Evolutionary conservation across 1,140 invertebrate genomes (phyloP).

Genomic region (Plutomurus gul): DNA sequence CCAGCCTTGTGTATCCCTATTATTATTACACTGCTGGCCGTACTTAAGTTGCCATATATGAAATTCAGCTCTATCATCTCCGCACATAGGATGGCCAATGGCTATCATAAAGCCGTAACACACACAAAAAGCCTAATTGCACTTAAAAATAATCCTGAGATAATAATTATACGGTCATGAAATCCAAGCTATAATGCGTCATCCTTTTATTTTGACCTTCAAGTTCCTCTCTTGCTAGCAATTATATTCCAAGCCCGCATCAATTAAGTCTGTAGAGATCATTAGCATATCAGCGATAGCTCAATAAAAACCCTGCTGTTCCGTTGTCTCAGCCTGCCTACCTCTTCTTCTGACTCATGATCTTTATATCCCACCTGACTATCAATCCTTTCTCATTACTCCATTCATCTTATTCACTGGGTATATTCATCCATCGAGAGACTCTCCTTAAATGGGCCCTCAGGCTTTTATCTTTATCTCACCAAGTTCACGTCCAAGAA

Average conservation of each 20-base stretch:
- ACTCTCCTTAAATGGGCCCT: conserved; percentile 38
- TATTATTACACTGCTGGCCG: neutral
- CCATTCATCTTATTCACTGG: conserved; percentile 41
- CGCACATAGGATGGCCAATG: conserved; percentile 26
- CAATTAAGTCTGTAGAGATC: conserved; percentile 47
- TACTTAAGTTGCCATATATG: no score
- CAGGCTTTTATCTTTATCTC: conserved; percentile 35
- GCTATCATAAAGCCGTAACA: conserved; percentile 43
- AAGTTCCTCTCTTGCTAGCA: conserved; percentile 39
- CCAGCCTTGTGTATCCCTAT: neutral
- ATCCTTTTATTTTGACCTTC: conserved; percentile 44
- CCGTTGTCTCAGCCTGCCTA: conserved; percentile 28
- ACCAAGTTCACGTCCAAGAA: neutral
- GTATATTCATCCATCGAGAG: conserved; percentile 33
- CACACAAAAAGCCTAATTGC: conserved; percentile 47
- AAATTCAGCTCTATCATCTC: no score
- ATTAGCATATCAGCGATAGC: conserved; percentile 50
- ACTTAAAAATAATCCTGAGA: conserved; percentile 46
- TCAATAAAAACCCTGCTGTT: conserved; percentile 49
- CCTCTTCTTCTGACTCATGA: conserved; percentile 34
- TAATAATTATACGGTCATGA: conserved; percentile 48
- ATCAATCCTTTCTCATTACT: conserved; percentile 47
- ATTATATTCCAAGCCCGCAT: conserved; percentile 45
- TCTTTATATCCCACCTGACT: conserved; percentile 41
- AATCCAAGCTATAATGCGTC: conserved; percentile 40